Conservation (phyloP, 2,797 vertebrate genomes). For the Sandelia bainsii region DNA sequence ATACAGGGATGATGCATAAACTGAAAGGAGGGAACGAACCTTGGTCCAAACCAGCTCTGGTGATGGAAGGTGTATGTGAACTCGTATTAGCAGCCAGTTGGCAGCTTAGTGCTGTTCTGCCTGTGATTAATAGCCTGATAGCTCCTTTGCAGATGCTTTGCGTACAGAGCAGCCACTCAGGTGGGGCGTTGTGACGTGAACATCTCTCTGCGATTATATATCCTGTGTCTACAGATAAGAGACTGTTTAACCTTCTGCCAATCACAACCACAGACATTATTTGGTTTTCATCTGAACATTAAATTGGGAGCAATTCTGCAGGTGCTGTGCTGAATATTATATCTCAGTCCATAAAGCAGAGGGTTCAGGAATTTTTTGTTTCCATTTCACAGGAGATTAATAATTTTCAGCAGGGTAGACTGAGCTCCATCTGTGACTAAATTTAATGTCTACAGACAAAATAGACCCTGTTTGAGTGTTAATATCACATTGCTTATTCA, state of each 20-base stretch:
- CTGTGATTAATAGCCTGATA: conserved; percentile 70
- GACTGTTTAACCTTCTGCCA: conserved; percentile 75
- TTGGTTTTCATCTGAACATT: conserved; percentile 58
- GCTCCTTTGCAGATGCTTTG: conserved; percentile 38
- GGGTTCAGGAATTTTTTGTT: conserved; percentile 41
- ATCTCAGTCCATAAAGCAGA: conserved; percentile 65
- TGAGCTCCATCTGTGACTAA: conserved; percentile 30
- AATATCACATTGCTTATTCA: conserved; percentile 35
- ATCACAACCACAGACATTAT: conserved; percentile 58
- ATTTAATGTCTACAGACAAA: conserved; percentile 55
- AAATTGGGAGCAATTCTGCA: conserved; percentile 59
- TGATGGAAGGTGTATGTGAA: conserved; percentile 21
- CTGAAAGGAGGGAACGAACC: conserved; percentile 17
- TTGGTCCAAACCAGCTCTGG: conserved; percentile 23
- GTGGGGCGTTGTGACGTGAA: conserved; percentile 27
- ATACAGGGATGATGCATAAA: conserved; percentile 16
- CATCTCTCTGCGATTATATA: conserved; percentile 57
- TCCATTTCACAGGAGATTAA: conserved; percentile 73
- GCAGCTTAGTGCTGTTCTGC: conserved; percentile 32
- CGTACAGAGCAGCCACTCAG: conserved; percentile 41
- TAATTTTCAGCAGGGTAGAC: conserved; percentile 38
- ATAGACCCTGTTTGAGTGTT: conserved; percentile 29
- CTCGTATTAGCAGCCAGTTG: conserved; percentile 47
- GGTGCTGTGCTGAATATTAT: conserved; percentile 46
- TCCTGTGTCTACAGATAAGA: conserved; percentile 67